Evolutionary conservation across 2,888 invertebrate species (phyloP).

Genomic region (Mimas tiliae): DNA sequence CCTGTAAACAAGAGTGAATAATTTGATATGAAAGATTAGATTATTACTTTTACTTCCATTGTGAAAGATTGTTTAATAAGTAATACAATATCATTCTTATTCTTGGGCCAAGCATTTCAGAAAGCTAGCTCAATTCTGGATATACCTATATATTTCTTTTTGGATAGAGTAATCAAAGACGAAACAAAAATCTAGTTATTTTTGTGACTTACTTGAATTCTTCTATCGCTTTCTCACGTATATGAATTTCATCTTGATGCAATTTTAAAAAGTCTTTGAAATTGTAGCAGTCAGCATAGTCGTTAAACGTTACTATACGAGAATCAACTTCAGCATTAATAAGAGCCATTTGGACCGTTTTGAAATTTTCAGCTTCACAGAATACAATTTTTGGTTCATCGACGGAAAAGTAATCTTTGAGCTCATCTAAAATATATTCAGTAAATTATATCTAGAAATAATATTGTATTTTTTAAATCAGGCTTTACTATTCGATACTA

Average conservation of each 20-base stretch:
- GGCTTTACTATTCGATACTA: no score
- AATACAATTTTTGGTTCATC: constrained; percentile 56
- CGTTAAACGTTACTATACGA: constrained; percentile 55
- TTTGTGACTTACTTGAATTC: constrained; percentile 50
- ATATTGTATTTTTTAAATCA: no score
- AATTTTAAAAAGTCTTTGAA: constrained; percentile 50
- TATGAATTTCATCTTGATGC: constrained; percentile 39
- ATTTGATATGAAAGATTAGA: no score
- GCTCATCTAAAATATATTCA: constrained; percentile 50
- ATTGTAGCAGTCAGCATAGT: constrained; percentile 51
- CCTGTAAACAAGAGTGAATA: no score
- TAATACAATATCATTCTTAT: no score
- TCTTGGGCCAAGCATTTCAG: no score
- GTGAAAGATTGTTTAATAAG: no score
- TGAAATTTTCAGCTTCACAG: constrained; percentile 55
- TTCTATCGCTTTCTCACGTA: constrained; percentile 32
- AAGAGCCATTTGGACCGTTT: constrained; percentile 52
- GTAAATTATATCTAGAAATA: not conserved
- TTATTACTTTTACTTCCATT: no score
- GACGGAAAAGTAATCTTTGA: constrained; percentile 46
- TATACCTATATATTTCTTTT: no score
- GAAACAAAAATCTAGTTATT: not conserved
- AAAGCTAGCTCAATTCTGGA: no score
- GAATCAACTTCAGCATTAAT: constrained; percentile 48
- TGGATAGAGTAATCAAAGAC: no score